phyloP scores from a whole-genome alignment of 1,140 invertebrate species.

The Octopus sinensis region DNA sequence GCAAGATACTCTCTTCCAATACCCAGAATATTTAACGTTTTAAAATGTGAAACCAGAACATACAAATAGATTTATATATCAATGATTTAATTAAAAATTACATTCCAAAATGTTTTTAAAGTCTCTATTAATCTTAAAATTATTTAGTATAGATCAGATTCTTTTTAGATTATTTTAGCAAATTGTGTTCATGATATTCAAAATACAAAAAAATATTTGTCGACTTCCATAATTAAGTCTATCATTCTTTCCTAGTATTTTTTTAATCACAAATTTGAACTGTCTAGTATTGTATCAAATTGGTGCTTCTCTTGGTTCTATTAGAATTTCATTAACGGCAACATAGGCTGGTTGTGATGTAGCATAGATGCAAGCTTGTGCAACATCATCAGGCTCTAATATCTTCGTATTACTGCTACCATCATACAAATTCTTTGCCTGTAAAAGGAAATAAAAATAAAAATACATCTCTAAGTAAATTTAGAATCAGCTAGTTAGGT shows the following conservation, averaged over 20 bases:
- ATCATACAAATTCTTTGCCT: conserved; percentile 50
- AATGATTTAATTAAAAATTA: too few relatives aligned
- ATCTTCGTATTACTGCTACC: conserved; percentile 40
- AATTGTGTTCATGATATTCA: neutral
- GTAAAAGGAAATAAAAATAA: conserved; percentile 16
- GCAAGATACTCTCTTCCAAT: too few relatives aligned
- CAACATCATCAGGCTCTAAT: conserved; percentile 56
- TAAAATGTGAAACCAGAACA: too few relatives aligned
- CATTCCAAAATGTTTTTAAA: neutral
- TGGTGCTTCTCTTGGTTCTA: conserved; percentile 58
- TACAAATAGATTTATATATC: too few relatives aligned
- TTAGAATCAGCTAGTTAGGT: too few relatives aligned
- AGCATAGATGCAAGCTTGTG: conserved; percentile 55
- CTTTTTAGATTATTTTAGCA: neutral
- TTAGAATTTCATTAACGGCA: conserved; percentile 58
- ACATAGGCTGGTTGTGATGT: conserved; percentile 56
- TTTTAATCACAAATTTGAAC: neutral
- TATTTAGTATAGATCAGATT: neutral
- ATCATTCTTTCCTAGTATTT: neutral
- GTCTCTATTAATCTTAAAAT: neutral
- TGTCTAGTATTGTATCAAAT: conserved; percentile 37
- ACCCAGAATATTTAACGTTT: too few relatives aligned
- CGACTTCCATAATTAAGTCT: neutral
- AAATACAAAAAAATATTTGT: neutral
- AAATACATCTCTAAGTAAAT: too few relatives aligned